Conservation (phyloP, 2,888 invertebrate genomes). For the Cactoblastis cactorum region DNA sequence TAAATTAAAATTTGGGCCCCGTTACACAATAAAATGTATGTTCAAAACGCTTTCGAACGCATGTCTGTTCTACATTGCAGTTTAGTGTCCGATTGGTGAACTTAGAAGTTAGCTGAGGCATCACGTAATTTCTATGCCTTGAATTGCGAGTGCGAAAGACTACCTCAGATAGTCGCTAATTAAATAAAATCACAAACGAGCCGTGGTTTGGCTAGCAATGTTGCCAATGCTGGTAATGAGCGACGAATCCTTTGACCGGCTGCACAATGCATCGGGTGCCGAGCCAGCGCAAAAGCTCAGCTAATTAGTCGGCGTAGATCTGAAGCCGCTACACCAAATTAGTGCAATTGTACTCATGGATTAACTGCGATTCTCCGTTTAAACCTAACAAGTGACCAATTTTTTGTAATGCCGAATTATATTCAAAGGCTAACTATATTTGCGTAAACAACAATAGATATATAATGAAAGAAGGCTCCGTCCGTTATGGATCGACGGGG, state of each 20-base stretch:
- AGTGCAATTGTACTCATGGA: slow-evolving; percentile 57
- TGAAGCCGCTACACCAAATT: slow-evolving; percentile 66
- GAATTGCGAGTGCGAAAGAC: neutral
- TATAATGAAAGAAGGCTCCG: slow-evolving; percentile 20
- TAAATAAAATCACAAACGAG: slow-evolving; percentile 26
- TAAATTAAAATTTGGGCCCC: slow-evolving; percentile 48
- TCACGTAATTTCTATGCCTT: neutral
- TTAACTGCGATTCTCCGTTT: slow-evolving; percentile 41
- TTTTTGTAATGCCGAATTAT: neutral
- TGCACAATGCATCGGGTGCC: slow-evolving; percentile 31
- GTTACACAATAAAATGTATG: slow-evolving; percentile 2
- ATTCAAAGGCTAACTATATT: slow-evolving; percentile 3
- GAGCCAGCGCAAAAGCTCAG: slow-evolving; percentile 56
- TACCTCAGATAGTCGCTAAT: slow-evolving; percentile 36
- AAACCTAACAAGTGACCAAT: slow-evolving; percentile 37
- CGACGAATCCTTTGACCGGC: slow-evolving; percentile 73
- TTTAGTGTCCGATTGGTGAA: neutral
- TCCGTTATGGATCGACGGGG: slow-evolving; percentile 37
- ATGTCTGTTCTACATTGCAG: neutral
- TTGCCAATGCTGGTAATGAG: slow-evolving; percentile 65
- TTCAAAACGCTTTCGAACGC: slow-evolving; percentile 36
- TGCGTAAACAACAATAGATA: slow-evolving; percentile 15
- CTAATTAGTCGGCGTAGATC: slow-evolving; percentile 73
- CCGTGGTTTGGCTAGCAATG: slow-evolving; percentile 29
- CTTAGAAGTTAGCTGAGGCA: neutral